Evolutionary conservation across 2,113 vertebrate genomes (phyloP).

Genomic region (Lophius piscatorius): DNA sequence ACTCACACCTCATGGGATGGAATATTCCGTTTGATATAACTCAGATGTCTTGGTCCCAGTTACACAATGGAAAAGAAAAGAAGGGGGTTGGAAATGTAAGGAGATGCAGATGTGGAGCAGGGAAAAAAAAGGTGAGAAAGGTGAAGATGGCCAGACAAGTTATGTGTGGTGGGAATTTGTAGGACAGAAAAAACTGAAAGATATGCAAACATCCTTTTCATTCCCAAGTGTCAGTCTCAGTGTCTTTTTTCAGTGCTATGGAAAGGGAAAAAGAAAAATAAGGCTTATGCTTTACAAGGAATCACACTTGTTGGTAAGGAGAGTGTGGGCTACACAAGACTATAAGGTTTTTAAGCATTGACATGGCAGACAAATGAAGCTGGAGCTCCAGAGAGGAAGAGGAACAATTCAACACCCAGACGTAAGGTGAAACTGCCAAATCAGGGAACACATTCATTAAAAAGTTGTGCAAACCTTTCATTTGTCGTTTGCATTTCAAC

Average conservation of each 20-base stretch:
- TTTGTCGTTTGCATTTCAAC: no score
- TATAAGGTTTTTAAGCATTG: constrained; percentile 7
- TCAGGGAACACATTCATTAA: no score
- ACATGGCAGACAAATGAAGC: not conserved
- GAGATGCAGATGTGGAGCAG: constrained; percentile 21
- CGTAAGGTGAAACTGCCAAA: no score
- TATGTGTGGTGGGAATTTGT: no score
- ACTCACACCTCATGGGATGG: constrained; percentile 28
- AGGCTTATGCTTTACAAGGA: no score
- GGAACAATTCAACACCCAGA: constrained; percentile 14
- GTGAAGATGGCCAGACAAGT: constrained; percentile 28
- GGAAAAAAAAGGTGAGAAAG: constrained; percentile 51
- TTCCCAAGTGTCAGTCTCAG: not conserved
- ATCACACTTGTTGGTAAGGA: no score
- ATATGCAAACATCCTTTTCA: not conserved
- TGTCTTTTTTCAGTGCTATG: not conserved
- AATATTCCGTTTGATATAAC: constrained; percentile 44
- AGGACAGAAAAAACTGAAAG: no score
- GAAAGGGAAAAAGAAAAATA: not conserved
- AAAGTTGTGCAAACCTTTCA: no score
- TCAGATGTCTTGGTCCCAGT: not conserved
- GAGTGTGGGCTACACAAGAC: constrained; percentile 20
- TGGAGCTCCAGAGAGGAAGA: not conserved
- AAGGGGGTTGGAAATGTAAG: constrained; percentile 1
- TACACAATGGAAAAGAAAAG: constrained; percentile 14